Conservation (phyloP, 2,113 vertebrate genomes). For the Globicephala melas region DNA sequence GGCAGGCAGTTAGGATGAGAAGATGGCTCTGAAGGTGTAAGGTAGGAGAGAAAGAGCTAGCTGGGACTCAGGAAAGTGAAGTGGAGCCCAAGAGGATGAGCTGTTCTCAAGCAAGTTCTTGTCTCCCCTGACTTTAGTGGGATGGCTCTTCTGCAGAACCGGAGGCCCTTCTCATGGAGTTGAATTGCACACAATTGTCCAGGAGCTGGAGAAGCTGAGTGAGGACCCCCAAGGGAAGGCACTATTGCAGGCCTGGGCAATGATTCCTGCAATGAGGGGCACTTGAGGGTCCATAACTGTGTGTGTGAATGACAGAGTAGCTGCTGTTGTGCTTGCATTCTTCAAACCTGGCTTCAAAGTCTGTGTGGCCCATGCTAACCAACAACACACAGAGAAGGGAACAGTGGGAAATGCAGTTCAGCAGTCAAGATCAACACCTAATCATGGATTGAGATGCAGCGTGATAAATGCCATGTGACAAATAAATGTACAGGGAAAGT, state of each 20-base stretch:
- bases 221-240: not conserved
- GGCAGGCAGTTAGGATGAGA: not conserved
- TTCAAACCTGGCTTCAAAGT: not conserved
- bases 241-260: fast-evolving
- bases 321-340: not conserved
- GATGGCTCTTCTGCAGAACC: not conserved
- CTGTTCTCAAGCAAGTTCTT: too few species aligned
- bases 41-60: not conserved
- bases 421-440: fast-evolving
- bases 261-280: not conserved
- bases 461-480: not conserved
- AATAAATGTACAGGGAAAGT: not conserved
- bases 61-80: not conserved
- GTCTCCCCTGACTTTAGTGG: not conserved
- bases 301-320: too few species aligned
- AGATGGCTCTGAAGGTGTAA: not conserved
- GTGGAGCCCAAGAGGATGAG: not conserved
- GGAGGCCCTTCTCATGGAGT: fast-evolving
- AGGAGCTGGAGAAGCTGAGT: not conserved
- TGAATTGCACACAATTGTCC: not conserved
- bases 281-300: fast-evolving
- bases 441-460: not conserved
- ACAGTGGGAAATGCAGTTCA: not conserved
- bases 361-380: too few species aligned
- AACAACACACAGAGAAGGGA: not conserved